Evolutionary conservation across 2,797 vertebrate genomes (phyloP), one percentile per base, ranked within the genome.

Genomic region (Parotocinclus haroldoi): DNA sequence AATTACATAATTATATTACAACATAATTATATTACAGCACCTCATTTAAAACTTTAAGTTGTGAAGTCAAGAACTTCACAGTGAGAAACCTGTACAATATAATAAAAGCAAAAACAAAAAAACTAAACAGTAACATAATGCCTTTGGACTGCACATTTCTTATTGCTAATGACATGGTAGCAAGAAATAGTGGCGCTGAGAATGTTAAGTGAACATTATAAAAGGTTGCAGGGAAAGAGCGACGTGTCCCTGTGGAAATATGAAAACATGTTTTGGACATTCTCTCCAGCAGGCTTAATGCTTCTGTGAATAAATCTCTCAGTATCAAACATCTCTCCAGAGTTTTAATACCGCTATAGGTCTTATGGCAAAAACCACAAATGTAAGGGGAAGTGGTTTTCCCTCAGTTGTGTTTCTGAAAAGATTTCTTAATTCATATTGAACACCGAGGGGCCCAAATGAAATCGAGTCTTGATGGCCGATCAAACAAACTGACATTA

Each of bases 281-380:
- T 67, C 53, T 63, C 27, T 65, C 57, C 58, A 63, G 68, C 67
- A 59, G 14, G 44, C 53, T 54, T 70, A 50, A 72, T 63, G 57
- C 71, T 72, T 51, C 61, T 59, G 60, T 51, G 50, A 53, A 65
- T 77, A 68, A 75, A 76, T 73, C 71, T 58, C 59, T 67, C 63
- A 58, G 39, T 63, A 67, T 72, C 69, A 65, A 63, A 59, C 50
- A 45, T 57, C 60, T 60, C 70, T 45, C 48, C 50, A 59, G 38
- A 72, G 48, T 42, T 56, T 44, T 46, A 67, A 66, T 59, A 69
- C 46, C 53, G 68, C 52, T 39, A 53, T 7, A 58, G 14, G 46
- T 46, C 12, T 57, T 51, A 57, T 16, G 58, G 58, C 58, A 16
- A 52, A 49, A 57, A 67, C 53, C 70, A 37, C 38, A 49, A 61